A percentile compares a stretch with the other conserved stretches of the same genome.
phyloP scores from a whole-genome alignment of 2,797 vertebrate genomes.

The Sphenopsis melanotis region DNA sequence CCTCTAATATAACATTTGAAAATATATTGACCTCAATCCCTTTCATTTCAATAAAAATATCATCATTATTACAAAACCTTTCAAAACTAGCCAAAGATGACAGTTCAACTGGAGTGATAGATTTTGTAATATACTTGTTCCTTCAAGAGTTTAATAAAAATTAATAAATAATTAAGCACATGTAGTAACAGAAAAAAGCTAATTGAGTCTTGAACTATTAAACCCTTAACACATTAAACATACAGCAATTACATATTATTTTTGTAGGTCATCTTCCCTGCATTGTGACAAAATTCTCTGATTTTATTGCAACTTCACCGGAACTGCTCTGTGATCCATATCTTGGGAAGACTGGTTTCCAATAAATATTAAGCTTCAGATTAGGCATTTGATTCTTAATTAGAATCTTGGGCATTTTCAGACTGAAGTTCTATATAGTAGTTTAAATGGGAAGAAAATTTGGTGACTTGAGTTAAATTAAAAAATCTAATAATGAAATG shows the following conservation, averaged over 20 bases:
- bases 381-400: not conserved
- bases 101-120: not conserved
- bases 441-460: not conserved
- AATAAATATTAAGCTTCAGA: not conserved
- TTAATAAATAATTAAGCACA: not conserved
- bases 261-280: not conserved
- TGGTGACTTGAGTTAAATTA: not conserved
- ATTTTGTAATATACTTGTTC: not conserved
- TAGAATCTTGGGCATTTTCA: not conserved
- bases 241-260: not conserved
- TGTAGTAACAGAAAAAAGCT: not conserved
- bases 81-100: not conserved
- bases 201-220: not conserved
- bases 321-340: fast-evolving
- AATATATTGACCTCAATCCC: not conserved
- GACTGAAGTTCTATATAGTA: not conserved
- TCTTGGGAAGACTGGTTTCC: not conserved
- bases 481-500: not conserved
- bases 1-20: not conserved
- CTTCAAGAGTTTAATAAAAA: not conserved
- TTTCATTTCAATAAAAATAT: not conserved
- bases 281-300: not conserved
- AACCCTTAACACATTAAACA: not conserved
- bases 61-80: not conserved
- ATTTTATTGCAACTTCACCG: not conserved